A percentile compares a stretch with the other conserved stretches of the same genome.
These are phyloP conservation scores for Laothoe populi DNA, from an alignment of 2,888 invertebrate species.

Conservation along the genomic window DNA sequence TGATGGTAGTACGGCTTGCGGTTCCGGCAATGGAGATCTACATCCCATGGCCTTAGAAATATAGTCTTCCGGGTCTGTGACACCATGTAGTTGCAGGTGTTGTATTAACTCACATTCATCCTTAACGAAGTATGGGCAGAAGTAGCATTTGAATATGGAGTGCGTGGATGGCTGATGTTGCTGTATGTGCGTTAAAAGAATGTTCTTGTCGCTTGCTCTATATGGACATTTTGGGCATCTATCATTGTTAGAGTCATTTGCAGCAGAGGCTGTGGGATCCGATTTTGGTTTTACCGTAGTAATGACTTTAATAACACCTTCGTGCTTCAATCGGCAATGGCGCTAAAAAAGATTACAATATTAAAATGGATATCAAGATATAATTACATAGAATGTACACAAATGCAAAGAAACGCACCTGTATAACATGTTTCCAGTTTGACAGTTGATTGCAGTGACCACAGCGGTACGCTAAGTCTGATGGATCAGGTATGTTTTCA, in stretches of 20 bases:
- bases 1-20: conserved; percentile 36
- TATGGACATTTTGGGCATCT: conserved; percentile 90
- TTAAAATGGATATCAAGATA: not conserved
- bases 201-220: conserved; percentile 83
- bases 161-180: conserved; percentile 89
- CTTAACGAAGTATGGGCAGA: conserved; percentile 91
- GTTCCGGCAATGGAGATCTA: conserved; percentile 62
- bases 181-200: conserved; percentile 87
- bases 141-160: conserved; percentile 91
- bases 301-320: conserved; percentile 89
- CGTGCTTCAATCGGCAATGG: conserved; percentile 91
- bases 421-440: conserved; percentile 94
- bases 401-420: conserved; percentile 81
- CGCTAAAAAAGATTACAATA: conserved; percentile 80
- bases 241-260: conserved; percentile 61
- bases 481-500: conserved; percentile 70
- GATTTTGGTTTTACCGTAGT: conserved; percentile 80
- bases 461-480: conserved; percentile 86
- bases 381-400: not conserved
- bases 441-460: conserved; percentile 93
- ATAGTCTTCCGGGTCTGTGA: conserved; percentile 85
- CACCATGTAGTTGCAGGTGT: conserved; percentile 88
- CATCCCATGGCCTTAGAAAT: conserved; percentile 75
- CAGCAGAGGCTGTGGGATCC: conserved; percentile 60
- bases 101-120: conserved; percentile 88